Conservation (phyloP, 1,140 invertebrate genomes). For the Oncopeltus fasciatus region DNA sequence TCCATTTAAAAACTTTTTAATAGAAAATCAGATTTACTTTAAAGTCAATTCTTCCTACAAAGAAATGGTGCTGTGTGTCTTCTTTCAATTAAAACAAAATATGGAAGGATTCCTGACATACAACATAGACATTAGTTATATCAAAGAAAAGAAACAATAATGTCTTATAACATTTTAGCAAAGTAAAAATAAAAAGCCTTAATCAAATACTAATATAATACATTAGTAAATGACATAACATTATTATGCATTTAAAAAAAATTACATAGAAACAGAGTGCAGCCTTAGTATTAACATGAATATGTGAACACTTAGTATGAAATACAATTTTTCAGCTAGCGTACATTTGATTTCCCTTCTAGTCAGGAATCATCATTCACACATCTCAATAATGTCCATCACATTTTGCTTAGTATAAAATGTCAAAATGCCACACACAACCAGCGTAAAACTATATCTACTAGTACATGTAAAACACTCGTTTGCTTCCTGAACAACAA, state of each 20-base stretch:
- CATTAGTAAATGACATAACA: neutral
- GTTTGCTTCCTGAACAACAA: constrained; percentile 5
- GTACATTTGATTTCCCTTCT: too few relatives aligned
- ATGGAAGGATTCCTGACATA: constrained; percentile 1
- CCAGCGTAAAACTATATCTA: neutral
- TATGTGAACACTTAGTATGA: constrained; percentile 1
- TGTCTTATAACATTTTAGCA: neutral
- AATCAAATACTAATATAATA: neutral
- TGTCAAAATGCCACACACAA: constrained; percentile 2
- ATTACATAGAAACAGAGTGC: constrained; percentile 7
- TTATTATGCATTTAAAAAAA: neutral
- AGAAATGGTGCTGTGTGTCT: neutral
- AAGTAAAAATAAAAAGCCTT: constrained; percentile 1
- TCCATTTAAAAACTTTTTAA: neutral
- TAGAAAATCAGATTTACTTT: neutral
- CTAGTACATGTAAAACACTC: constrained; percentile 2
- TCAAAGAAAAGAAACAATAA: neutral
- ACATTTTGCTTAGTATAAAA: too few relatives aligned
- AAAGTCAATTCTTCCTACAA: neutral
- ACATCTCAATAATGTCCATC: too few relatives aligned
- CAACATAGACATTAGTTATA: neutral
- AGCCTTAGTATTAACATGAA: neutral
- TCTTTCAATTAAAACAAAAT: neutral
- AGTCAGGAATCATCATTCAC: too few relatives aligned
- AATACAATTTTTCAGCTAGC: too few relatives aligned